Base-by-base conservation (phyloP, 2,888 invertebrate genomes). In the Stramonita haemastoma region DNA sequence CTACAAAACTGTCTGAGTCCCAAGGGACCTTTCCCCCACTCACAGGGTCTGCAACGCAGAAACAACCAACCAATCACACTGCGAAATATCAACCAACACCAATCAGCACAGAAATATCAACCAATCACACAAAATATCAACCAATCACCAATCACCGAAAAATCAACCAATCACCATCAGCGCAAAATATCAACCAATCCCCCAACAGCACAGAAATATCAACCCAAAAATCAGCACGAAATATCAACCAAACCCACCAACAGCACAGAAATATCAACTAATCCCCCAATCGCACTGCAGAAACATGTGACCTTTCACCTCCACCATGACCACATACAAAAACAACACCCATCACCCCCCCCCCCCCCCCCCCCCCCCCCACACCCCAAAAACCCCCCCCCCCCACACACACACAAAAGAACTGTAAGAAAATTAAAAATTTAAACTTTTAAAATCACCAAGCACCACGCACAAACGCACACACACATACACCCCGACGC, bases 1-100 rank as follows among this genome's bases (percentile, higher is more conserved):
- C 85, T 90, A 90, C 85, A 90, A 90, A 88, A 90, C n/a, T 90
- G 86, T 90, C 90, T 22, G 90, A 90, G 34, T 90, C 90, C 90
- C 90, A 90, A 4, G n/a, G 90, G 90, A 36, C 88, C 90, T 15
- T 87, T n/a, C n/a, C n/a, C 90, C 90, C 90, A 90, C 2, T 11
- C 89, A 89, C 73, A 89, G 73, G 60, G 89, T 89, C 56, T 5
- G 29, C 83, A 89, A 56, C 89, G 89, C 36, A 15, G 34, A 46
- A 89, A 56, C n/a, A 83, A 60, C 34, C 34, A 36, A 46, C 29
- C 29, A 56, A 11, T 26, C 17, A 19, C 34, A n/a, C 22, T 5
- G 15, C n/a, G 60, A 4, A 0, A 8, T 32, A 32, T 4, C 36
- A 15, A 83, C 17, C 36, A 83, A 83, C 83, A 83, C 0, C 36